phyloP scores from a whole-genome alignment of 2,113 vertebrate species.

The Scatophagus argus region DNA sequence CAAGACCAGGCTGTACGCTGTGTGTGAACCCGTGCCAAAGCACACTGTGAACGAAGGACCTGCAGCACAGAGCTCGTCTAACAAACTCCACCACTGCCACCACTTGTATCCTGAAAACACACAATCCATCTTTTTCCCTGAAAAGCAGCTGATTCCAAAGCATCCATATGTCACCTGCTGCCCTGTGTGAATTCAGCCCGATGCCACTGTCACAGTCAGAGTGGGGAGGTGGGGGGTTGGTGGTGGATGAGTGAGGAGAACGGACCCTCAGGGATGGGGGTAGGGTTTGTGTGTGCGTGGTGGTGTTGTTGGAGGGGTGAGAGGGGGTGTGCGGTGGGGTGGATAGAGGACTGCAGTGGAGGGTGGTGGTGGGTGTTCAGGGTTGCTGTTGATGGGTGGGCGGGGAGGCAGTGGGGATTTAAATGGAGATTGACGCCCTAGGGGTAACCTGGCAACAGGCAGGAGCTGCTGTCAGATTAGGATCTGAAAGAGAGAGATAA shows the following conservation, averaged over 20 bases:
- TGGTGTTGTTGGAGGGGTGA: too few species aligned
- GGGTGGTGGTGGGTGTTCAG: slow-evolving; percentile 56
- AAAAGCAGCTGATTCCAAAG: slow-evolving; percentile 59
- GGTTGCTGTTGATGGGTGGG: slow-evolving; percentile 74
- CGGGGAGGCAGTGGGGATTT: slow-evolving; percentile 74
- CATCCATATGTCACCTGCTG: slow-evolving; percentile 68
- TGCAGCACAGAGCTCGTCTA: not conserved
- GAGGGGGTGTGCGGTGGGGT: slow-evolving; percentile 16
- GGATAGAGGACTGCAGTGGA: slow-evolving; percentile 43
- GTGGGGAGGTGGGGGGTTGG: not conserved
- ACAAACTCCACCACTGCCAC: slow-evolving; percentile 19
- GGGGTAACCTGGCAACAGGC: slow-evolving; percentile 86
- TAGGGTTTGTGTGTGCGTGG: too few species aligned
- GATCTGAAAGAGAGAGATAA: slow-evolving; percentile 85
- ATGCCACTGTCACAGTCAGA: slow-evolving; percentile 46
- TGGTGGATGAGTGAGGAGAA: slow-evolving; percentile 20
- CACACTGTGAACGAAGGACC: slow-evolving; percentile 21
- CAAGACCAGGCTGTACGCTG: slow-evolving; percentile 38
- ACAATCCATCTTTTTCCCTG: slow-evolving; percentile 19
- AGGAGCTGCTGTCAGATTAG: slow-evolving; percentile 85
- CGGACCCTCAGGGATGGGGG: slow-evolving; percentile 46
- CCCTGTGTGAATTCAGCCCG: slow-evolving; percentile 55
- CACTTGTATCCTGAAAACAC: slow-evolving; percentile 18
- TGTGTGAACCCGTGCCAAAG: slow-evolving; percentile 52
- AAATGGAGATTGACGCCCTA: slow-evolving; percentile 81